Evolutionary conservation across 35 echinoderm and acorn worm species (phyloP).

Genomic region (Apostichopus japonicus): DNA sequence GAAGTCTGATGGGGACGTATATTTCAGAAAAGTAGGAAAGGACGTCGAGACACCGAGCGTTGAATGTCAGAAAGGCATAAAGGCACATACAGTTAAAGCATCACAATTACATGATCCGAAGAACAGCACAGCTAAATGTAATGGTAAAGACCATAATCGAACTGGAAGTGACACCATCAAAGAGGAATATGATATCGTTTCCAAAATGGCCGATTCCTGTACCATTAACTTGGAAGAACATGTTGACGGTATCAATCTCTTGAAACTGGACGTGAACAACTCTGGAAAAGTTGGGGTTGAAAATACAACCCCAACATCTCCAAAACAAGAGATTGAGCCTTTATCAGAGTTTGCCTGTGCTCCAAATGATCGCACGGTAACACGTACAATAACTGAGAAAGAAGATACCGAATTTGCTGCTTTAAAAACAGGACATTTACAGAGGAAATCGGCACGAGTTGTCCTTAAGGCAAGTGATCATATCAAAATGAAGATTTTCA

Average conservation of each 20-base stretch:
- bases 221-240: no score
- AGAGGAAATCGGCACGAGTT: neutral
- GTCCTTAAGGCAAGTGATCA: conserved; percentile 29
- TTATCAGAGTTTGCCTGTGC: neutral
- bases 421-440: no score
- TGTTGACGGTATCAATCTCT: no score
- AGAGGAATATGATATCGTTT: no score
- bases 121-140: neutral
- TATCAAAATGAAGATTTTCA: conserved; percentile 23
- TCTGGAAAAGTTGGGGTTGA: neutral
- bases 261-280: neutral
- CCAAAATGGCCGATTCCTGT: no score
- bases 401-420: neutral
- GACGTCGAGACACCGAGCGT: neutral
- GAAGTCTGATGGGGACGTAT: neutral
- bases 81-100: neutral
- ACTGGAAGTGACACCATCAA: neutral
- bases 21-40: neutral
- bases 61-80: neutral
- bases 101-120: neutral
- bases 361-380: neutral
- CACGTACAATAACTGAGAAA: neutral
- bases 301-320: neutral
- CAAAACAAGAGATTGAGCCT: neutral
- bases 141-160: neutral